phyloP scores from a whole-genome alignment of 2,113 vertebrate species.

The Mormoops blainvillei region DNA sequence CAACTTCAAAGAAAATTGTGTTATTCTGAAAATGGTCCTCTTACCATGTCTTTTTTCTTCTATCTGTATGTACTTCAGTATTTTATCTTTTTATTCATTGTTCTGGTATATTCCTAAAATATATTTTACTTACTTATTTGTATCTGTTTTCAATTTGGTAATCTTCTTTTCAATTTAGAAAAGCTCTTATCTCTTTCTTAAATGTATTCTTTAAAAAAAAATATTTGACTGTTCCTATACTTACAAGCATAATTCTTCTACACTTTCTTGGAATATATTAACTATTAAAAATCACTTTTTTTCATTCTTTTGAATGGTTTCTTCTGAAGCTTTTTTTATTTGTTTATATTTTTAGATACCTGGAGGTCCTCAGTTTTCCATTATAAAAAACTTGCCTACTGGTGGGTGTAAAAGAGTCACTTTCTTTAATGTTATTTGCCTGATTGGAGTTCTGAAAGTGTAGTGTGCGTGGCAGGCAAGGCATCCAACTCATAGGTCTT shows the following conservation, averaged over 20 bases:
- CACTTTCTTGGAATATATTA: not conserved
- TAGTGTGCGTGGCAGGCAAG: not conserved
- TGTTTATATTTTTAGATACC: not conserved
- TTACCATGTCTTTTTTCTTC: not conserved
- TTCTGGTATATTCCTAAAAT: not conserved
- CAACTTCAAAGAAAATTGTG: not conserved
- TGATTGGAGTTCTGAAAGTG: not conserved
- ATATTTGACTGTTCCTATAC: not conserved
- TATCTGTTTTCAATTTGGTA: not conserved
- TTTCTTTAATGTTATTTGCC: not conserved
- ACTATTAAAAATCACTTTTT: not conserved
- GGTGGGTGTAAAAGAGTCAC: not conserved
- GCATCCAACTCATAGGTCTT: not conserved
- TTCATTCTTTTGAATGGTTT: not conserved
- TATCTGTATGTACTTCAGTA: not conserved
- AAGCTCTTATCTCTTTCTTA: not conserved
- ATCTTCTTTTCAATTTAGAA: not conserved
- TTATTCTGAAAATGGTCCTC: not conserved
- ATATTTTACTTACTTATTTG: not conserved
- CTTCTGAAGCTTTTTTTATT: not conserved
- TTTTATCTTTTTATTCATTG: not conserved
- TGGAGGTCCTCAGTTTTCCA: not conserved
- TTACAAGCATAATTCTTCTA: not conserved
- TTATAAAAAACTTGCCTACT: not conserved
- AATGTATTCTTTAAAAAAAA: not conserved